Conservation (phyloP, 2,888 invertebrate genomes). For the Xiphydria camelus region DNA sequence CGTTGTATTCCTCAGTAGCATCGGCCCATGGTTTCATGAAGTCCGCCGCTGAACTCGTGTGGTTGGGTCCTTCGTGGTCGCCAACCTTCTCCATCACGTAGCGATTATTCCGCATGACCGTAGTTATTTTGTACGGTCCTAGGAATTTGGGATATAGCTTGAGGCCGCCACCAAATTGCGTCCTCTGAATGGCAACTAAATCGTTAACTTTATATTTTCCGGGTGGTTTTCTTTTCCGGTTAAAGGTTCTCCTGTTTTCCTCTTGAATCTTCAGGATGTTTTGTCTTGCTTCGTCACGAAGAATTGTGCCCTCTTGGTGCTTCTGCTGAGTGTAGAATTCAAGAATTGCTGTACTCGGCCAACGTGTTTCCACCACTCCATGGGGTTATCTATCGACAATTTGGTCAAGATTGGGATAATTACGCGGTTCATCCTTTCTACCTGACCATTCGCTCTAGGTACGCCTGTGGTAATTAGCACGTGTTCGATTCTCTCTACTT, state of each 20-base stretch:
- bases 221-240: neutral
- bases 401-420: constrained; percentile 5
- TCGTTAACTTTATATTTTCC: neutral
- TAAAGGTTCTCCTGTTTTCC: neutral
- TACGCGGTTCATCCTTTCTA: constrained; percentile 1
- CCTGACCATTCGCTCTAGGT: constrained; percentile 1
- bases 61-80: no score
- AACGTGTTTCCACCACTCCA: constrained; percentile 36
- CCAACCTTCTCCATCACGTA: neutral
- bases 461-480: constrained; percentile 3
- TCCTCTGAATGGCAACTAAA: constrained; percentile 2
- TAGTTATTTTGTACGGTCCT: neutral
- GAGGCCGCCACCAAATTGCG: constrained; percentile 1
- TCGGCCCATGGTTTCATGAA: no score
- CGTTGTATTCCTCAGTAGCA: no score
- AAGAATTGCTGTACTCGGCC: constrained; percentile 27
- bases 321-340: constrained; percentile 31
- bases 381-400: constrained; percentile 26
- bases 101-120: neutral
- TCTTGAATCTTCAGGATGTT: neutral
- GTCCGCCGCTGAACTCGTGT: no score
- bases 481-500: neutral
- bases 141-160: neutral
- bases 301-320: constrained; percentile 13
- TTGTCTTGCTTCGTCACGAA: neutral